Evolutionary conservation across 2,113 vertebrate species (phyloP), one percentile per base, ranked within the genome.

Genomic region (Sylvia atricapilla): DNA sequence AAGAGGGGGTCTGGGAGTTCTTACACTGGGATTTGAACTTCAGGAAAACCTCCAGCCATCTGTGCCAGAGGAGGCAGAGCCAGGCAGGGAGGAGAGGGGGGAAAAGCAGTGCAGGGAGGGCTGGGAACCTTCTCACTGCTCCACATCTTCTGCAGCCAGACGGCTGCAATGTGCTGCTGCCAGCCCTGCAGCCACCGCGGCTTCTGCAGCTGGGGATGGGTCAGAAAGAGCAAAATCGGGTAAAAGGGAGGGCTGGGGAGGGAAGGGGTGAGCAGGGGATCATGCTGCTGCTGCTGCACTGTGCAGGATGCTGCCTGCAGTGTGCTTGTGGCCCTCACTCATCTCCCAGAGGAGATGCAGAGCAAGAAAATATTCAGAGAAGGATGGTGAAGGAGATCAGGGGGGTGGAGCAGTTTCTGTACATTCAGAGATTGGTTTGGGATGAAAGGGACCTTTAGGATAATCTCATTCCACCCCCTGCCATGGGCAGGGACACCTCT

Each of bases 111-210:
- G 50, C 35, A 55, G 84, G 50, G 74, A 91, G 58, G 33, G 56
- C 55, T 67, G 73, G 76, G 68, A 94, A 80, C 52, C 75, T 79
- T 28, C 81, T 84, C 72, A 16, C 30, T 2, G 55, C 73, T 49
- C 46, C 46, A 2, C 3, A 6, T 68, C 50, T 35, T 92, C 60
- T 43, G 44, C 87, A 89, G 81, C 41, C 83, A 59, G 90, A 63
- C 21, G 24, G 46, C 68, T 84, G 87, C 91, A 81, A 64, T 62
- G 94, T 94, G 80, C 82, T 81, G 58, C 88, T 92, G 88, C 77
- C 91, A 94, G 69, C 81, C 92, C 89, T 22, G 84, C 81, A 95
- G 91, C 80, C 87, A 47, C 52, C 17, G 0, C 0, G 1, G 69
- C 69, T 67, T 4, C 11, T 70, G 74, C 85, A 64, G 60, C 39